Conservation (phyloP, 2,888 invertebrate genomes). For the Ormyrus nitidulus region DNA sequence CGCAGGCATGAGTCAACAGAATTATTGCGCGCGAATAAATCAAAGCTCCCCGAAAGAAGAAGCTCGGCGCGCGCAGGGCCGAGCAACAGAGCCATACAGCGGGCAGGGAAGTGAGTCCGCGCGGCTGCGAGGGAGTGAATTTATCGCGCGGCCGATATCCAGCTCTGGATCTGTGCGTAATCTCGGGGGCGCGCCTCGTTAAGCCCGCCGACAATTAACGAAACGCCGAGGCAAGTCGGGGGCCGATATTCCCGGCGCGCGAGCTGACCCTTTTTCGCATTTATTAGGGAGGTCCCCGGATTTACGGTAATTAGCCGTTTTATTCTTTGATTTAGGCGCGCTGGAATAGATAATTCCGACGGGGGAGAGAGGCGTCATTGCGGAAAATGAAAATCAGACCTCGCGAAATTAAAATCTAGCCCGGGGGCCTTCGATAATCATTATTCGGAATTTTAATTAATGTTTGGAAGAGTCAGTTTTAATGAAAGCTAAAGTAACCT, state of each 20-base stretch:
- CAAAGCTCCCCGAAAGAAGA: constrained; percentile 12
- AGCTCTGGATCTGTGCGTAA: constrained; percentile 33
- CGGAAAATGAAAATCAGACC: not conserved
- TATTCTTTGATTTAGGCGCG: constrained; percentile 53
- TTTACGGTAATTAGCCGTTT: constrained; percentile 57
- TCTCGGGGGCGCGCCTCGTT: constrained; percentile 46
- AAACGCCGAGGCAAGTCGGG: constrained; percentile 56
- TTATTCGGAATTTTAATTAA: no score
- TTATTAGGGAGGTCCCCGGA: not conserved
- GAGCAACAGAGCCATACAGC: not conserved
- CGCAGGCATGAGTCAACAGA: constrained; percentile 28
- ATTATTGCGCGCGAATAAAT: constrained; percentile 41
- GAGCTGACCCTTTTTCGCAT: constrained; percentile 20
- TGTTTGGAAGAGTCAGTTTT: no score
- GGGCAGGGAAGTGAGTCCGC: not conserved
- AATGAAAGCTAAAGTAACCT: no score
- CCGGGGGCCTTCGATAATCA: no score
- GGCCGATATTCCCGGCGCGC: not conserved
- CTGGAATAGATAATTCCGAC: constrained; percentile 56
- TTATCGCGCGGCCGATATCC: constrained; percentile 48
- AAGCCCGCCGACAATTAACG: constrained; percentile 62
- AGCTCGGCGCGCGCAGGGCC: not conserved
- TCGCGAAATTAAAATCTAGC: no score
- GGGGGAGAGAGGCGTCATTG: constrained; percentile 1
- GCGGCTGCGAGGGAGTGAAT: constrained; percentile 19